Conservation (phyloP, 2,888 invertebrate species). For the Pyrrhia umbra region DNA sequence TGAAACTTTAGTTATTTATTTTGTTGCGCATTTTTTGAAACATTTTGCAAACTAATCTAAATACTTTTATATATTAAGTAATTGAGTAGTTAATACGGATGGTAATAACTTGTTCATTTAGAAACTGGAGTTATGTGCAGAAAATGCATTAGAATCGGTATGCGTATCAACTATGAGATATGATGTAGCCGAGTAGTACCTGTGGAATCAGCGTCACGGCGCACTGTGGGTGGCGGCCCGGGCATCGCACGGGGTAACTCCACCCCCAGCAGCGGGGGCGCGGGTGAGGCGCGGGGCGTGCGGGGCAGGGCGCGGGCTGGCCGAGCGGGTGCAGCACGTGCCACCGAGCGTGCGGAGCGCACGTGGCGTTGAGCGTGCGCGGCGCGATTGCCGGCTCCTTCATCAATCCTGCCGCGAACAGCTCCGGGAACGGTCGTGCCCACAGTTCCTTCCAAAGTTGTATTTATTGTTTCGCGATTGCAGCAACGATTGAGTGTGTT, state of each 20-base stretch:
- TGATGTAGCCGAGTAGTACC: conserved; percentile 13
- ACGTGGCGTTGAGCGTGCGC: conserved; percentile 77
- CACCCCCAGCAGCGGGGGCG: conserved; percentile 30
- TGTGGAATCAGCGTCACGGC: conserved; percentile 13
- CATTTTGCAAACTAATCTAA: neutral
- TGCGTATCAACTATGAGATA: neutral
- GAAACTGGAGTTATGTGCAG: conserved; percentile 4
- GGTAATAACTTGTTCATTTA: neutral
- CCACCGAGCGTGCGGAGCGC: conserved; percentile 74
- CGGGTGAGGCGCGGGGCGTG: conserved; percentile 44
- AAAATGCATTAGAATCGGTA: conserved; percentile 6
- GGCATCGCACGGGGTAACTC: conserved; percentile 27
- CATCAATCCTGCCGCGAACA: conserved; percentile 82
- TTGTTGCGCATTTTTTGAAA: neutral
- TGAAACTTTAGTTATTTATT: neutral
- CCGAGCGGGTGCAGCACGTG: conserved; percentile 64
- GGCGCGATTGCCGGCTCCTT: conserved; percentile 76
- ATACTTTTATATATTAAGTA: neutral
- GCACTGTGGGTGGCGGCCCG: conserved; percentile 1
- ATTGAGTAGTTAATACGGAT: neutral
- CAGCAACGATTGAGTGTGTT: conserved; percentile 76
- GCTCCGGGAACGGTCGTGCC: conserved; percentile 83
- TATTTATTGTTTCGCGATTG: conserved; percentile 29
- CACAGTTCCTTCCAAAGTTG: conserved; percentile 55
- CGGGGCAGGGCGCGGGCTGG: conserved; percentile 42